phyloP scores from a whole-genome alignment of 37 sponge, comb jelly and placozoan species.

The Mnemiopsis leidyi region DNA sequence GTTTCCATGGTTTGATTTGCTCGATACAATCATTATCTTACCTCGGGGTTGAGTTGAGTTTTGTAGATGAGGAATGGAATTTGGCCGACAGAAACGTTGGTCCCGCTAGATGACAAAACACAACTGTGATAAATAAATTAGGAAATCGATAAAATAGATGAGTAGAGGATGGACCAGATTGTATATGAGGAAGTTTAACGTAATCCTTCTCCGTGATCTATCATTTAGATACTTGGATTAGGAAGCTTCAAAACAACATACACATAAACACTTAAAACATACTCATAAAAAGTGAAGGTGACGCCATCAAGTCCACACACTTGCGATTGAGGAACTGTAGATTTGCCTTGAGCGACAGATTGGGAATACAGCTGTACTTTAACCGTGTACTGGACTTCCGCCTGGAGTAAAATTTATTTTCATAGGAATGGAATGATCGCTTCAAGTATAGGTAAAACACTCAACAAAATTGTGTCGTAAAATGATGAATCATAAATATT shows the following conservation, averaged over 20 bases:
- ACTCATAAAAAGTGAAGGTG: slow-evolving; percentile 57
- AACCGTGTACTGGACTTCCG: slow-evolving; percentile 1
- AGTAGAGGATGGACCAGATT: no score
- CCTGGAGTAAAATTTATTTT: no score
- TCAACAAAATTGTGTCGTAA: not conserved
- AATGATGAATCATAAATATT: not conserved
- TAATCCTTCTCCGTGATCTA: no score
- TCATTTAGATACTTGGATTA: no score
- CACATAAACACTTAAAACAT: not conserved
- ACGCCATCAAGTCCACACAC: slow-evolving; percentile 35
- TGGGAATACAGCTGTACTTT: slow-evolving; percentile 8
- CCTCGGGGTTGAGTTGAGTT: slow-evolving; percentile 42
- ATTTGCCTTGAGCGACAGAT: not conserved
- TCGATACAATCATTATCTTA: not conserved
- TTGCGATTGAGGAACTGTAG: not conserved
- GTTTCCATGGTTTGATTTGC: no score
- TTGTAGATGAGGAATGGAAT: slow-evolving; percentile 64
- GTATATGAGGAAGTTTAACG: no score
- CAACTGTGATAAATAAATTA: slow-evolving; percentile 57
- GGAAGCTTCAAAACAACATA: no score
- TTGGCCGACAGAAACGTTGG: not conserved
- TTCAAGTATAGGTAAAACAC: no score
- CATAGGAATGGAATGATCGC: no score
- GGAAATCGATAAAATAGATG: no score
- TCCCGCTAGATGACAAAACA: slow-evolving; percentile 43